Conservation (phyloP, 2,113 vertebrate species). For the Tachycineta bicolor region DNA sequence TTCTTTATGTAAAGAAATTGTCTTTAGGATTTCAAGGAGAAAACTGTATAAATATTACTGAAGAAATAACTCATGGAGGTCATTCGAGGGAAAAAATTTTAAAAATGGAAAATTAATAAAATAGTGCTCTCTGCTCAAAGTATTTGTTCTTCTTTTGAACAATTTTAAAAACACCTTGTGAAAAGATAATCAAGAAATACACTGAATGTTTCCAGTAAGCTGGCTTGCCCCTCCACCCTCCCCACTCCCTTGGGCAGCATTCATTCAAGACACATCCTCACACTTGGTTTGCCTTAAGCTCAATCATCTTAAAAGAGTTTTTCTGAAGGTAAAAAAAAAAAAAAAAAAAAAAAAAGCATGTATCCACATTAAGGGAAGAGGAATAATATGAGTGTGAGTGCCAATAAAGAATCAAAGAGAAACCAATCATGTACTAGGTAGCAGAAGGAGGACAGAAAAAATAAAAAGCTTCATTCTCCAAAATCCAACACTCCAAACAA, state of each 20-base stretch:
- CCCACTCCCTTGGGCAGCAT: not conserved
- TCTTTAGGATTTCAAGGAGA: not conserved
- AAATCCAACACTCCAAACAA: not conserved
- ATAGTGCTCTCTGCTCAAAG: not conserved
- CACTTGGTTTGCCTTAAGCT: not conserved
- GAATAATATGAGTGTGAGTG: not conserved
- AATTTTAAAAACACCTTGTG: not conserved
- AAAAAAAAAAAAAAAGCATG: slow-evolving; percentile 41
- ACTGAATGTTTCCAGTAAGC: not conserved
- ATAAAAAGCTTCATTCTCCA: not conserved
- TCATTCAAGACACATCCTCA: slow-evolving; percentile 17
- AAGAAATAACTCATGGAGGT: not conserved
- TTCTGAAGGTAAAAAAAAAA: slow-evolving; percentile 52
- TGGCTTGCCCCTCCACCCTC: not conserved
- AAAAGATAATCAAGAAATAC: not conserved
- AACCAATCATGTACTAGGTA: not conserved
- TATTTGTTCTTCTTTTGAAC: not conserved
- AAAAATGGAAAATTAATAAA: not conserved
- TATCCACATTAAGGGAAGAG: slow-evolving; percentile 18
- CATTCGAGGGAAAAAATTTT: not conserved
- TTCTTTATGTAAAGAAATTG: not conserved
- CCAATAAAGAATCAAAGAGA: slow-evolving; percentile 32
- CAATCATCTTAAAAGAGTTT: slow-evolving; percentile 5
- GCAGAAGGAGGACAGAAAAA: not conserved
- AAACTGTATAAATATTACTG: not conserved